Evolutionary conservation across 2,888 invertebrate genomes (phyloP).

Genomic region (Caenorhabditis sinica): DNA sequence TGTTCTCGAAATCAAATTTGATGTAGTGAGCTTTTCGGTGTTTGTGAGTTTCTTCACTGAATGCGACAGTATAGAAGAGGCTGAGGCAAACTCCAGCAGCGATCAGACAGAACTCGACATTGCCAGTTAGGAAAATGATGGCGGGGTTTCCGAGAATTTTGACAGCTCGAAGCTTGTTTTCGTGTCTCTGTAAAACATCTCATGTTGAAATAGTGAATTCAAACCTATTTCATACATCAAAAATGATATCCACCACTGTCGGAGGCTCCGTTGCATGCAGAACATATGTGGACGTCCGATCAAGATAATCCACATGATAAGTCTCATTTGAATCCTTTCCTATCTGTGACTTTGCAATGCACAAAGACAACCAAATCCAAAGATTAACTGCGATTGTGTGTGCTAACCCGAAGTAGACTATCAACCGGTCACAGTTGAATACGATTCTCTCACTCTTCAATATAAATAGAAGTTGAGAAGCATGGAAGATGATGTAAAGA

Average conservation of each 20-base stretch:
- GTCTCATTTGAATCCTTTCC: background rate
- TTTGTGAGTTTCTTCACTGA: background rate
- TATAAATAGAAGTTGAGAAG: slow-evolving; percentile 12
- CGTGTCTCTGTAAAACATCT: slow-evolving; percentile 10
- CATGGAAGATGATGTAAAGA: slow-evolving; percentile 45
- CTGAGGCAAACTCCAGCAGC: slow-evolving; percentile 22
- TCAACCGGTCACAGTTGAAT: slow-evolving; percentile 8
- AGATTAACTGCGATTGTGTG: slow-evolving; percentile 33
- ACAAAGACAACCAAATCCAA: slow-evolving; percentile 38
- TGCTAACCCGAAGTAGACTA: slow-evolving; percentile 35
- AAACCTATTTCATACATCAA: slow-evolving; percentile 11
- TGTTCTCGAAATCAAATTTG: slow-evolving; percentile 34
- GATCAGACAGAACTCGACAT: slow-evolving; percentile 46
- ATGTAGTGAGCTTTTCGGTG: slow-evolving; percentile 1
- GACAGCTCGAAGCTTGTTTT: slow-evolving; percentile 28
- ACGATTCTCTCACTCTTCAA: slow-evolving; percentile 11
- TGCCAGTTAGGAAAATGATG: slow-evolving; percentile 31
- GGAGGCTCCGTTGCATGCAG: slow-evolving; percentile 32
- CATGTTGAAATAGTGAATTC: background rate
- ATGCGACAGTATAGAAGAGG: slow-evolving; percentile 29
- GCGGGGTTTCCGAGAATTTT: slow-evolving; percentile 27
- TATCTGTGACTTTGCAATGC: slow-evolving; percentile 37
- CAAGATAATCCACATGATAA: slow-evolving; percentile 22
- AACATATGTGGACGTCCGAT: background rate
- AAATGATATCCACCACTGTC: slow-evolving; percentile 9